These are phyloP conservation scores for Corythornis cristatus DNA, from an alignment of 2,113 vertebrate genomes.

Conservation along the genomic window DNA sequence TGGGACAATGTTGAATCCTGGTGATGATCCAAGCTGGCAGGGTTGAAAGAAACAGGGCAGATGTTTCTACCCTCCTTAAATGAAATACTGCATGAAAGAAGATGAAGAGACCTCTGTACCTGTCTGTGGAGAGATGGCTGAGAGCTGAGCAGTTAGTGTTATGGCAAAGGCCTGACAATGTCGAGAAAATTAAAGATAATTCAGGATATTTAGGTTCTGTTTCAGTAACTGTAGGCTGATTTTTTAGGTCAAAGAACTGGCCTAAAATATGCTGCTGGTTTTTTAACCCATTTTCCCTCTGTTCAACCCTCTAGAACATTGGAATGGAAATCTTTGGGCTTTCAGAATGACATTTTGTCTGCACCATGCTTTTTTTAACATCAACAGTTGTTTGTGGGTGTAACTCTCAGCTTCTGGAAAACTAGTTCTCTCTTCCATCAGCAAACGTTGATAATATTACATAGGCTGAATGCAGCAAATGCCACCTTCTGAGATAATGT, in stretches of 20 bases:
- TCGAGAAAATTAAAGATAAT: constrained; percentile 30
- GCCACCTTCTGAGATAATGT: not conserved
- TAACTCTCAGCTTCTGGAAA: not conserved
- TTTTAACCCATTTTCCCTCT: not conserved
- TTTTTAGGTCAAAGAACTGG: too few species aligned
- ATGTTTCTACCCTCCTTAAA: not conserved
- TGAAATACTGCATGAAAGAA: not conserved
- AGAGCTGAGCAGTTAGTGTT: not conserved
- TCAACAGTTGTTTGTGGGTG: constrained; percentile 34
- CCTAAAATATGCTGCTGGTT: not conserved
- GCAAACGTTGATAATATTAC: not conserved
- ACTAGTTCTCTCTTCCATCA: not conserved
- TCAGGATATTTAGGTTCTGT: not conserved
- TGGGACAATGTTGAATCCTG: not conserved
- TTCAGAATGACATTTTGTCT: not conserved
- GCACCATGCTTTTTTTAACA: constrained; percentile 5
- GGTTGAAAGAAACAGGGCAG: not conserved
- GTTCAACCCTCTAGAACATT: not conserved
- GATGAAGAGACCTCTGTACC: not conserved
- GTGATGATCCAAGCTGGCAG: not conserved
- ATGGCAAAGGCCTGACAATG: not conserved
- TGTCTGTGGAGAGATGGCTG: not conserved
- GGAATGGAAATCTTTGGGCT: not conserved
- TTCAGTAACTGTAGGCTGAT: not conserved
- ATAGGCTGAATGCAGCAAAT: not conserved